These are phyloP conservation scores for Ciconia maguari DNA, from an alignment of 2,113 vertebrate species.

Conservation along the genomic window DNA sequence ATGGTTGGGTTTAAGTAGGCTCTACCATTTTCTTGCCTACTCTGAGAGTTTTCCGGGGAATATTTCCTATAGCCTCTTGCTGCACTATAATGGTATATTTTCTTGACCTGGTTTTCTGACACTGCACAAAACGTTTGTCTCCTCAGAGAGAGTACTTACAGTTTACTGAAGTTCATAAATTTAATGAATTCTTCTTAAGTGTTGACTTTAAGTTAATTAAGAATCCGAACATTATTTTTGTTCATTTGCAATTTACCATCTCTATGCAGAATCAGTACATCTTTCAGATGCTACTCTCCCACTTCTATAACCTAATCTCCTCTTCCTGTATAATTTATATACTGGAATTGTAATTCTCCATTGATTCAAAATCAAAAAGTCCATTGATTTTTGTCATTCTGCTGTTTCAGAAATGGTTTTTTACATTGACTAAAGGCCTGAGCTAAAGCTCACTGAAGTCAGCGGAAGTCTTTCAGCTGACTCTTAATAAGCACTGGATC, in stretches of 20 bases:
- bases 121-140: neutral
- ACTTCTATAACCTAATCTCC: neutral
- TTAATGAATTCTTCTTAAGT: neutral
- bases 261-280: neutral
- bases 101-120: neutral
- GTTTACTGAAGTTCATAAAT: neutral
- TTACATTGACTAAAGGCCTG: neutral
- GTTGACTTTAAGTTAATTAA: neutral
- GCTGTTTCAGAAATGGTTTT: neutral
- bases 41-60: neutral
- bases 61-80: neutral
- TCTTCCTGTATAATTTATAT: neutral
- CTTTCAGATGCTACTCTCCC: neutral
- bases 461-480: neutral
- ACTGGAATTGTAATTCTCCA: neutral
- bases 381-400: conserved; percentile 18
- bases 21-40: neutral
- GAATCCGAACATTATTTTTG: neutral
- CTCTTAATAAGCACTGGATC: neutral
- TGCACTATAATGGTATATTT: neutral
- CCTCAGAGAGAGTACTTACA: neutral
- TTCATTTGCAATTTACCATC: neutral
- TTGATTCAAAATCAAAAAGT: conserved; percentile 32
- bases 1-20: neutral
- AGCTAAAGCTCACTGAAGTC: neutral